Conservation (phyloP, 2,113 vertebrate species). For the Coptodon bakossiorum region DNA sequence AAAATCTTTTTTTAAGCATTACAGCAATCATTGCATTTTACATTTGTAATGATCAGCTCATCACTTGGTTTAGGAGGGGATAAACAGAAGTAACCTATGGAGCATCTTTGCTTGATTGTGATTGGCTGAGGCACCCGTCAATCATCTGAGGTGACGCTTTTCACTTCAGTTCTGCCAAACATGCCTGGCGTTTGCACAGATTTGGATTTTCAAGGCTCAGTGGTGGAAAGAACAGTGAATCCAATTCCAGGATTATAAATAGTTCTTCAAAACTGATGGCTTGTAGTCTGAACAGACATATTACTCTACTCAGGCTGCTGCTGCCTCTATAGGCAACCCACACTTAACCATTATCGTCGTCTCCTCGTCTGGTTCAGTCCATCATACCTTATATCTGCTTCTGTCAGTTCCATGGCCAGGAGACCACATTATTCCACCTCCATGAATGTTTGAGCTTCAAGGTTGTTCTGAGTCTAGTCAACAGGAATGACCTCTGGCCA, state of each 20-base stretch:
- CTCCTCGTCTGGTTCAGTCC: not conserved
- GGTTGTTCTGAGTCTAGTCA: not conserved
- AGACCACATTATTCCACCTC: conserved; percentile 11
- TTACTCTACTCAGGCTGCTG: not conserved
- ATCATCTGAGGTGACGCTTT: not conserved
- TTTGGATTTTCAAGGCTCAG: not conserved
- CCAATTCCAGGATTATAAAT: not conserved
- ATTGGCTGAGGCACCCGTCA: not conserved
- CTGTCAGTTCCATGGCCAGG: not conserved
- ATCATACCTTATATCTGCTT: not conserved
- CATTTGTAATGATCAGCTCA: not conserved
- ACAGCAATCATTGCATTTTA: not conserved
- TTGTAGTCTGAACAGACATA: not conserved
- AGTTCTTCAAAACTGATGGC: not conserved
- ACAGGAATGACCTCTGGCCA: conserved; percentile 3
- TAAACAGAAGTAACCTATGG: not conserved
- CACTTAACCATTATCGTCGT: not conserved
- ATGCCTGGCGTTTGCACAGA: not conserved
- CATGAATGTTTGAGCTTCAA: conserved; percentile 6
- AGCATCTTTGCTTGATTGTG: not conserved
- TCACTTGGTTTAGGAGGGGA: not conserved
- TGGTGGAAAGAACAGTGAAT: not conserved
- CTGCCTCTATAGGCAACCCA: not conserved
- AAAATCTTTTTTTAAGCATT: no score
- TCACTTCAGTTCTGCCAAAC: not conserved